Evolutionary conservation across 23 tunicate species (phyloP).

Genomic region (Halocynthia aurantium): DNA sequence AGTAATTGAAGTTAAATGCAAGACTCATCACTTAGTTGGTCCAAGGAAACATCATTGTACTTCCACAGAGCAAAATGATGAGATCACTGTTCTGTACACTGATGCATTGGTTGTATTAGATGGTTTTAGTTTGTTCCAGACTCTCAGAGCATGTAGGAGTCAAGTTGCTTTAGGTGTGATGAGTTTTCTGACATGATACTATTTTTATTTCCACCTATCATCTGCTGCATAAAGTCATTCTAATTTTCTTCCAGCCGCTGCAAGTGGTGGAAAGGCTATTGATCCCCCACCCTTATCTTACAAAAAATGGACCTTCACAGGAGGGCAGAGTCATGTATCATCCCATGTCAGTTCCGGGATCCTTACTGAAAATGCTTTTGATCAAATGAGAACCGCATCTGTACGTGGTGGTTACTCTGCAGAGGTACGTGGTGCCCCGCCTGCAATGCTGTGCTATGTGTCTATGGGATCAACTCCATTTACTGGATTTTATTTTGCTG

Average conservation of each 20-base stretch:
- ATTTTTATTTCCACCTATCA: background rate
- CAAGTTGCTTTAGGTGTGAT: constrained; percentile 59
- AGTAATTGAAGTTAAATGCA: constrained; percentile 40
- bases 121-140: constrained; percentile 81
- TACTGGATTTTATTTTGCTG: constrained; percentile 68
- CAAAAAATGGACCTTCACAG: constrained; percentile 65
- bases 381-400: constrained; percentile 48
- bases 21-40: constrained; percentile 21
- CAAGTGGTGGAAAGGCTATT: constrained; percentile 38
- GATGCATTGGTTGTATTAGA: constrained; percentile 48
- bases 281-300: constrained; percentile 83
- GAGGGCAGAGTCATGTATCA: constrained; percentile 24
- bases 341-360: constrained; percentile 44
- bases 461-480: constrained; percentile 57
- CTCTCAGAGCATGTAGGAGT: constrained; percentile 71
- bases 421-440: constrained; percentile 21
- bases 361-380: constrained; percentile 42
- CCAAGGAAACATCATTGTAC: background rate
- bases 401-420: constrained; percentile 48
- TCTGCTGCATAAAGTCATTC: too few relatives aligned
- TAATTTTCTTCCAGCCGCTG: constrained; percentile 34
- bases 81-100: constrained; percentile 52
- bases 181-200: background rate
- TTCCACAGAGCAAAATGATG: constrained; percentile 43
- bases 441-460: constrained; percentile 47